Evolutionary conservation across 2,113 vertebrate species (phyloP).

Genomic region (Thunnus thynnus): DNA sequence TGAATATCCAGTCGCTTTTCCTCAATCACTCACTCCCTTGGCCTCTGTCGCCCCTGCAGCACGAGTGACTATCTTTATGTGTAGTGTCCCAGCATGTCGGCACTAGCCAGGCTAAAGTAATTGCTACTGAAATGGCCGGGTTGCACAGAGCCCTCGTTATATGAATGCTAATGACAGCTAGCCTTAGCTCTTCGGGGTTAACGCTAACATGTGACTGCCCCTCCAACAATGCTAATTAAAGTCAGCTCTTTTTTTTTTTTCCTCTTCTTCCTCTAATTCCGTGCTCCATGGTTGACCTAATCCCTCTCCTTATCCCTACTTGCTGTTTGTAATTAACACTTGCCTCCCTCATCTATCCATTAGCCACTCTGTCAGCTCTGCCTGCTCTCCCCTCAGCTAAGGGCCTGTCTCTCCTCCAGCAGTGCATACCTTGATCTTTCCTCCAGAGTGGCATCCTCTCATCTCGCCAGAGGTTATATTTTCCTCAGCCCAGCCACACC

Average conservation of each 20-base stretch:
- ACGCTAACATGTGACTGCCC: slow-evolving; percentile 64
- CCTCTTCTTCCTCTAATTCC: slow-evolving; percentile 71
- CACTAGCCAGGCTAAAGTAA: slow-evolving; percentile 71
- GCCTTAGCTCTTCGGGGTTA: slow-evolving; percentile 65
- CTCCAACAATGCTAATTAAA: slow-evolving; percentile 83
- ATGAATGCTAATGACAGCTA: slow-evolving; percentile 78
- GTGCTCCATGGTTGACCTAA: slow-evolving; percentile 81
- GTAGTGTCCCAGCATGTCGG: slow-evolving; percentile 70
- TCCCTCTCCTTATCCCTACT: slow-evolving; percentile 79
- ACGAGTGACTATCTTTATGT: slow-evolving; percentile 70
- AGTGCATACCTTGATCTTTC: slow-evolving; percentile 63
- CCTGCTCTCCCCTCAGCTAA: slow-evolving; percentile 50
- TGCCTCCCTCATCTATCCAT: slow-evolving; percentile 78
- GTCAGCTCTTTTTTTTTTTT: slow-evolving; percentile 40
- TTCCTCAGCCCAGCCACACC: slow-evolving; percentile 44
- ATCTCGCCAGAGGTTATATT: slow-evolving; percentile 60
- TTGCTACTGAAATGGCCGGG: slow-evolving; percentile 74
- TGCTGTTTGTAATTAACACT: slow-evolving; percentile 87
- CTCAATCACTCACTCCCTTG: slow-evolving; percentile 77
- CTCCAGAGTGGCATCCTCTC: slow-evolving; percentile 59
- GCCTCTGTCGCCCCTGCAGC: slow-evolving; percentile 68
- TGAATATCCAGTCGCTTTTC: slow-evolving; percentile 76
- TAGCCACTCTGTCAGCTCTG: slow-evolving; percentile 74
- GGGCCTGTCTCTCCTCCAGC: slow-evolving; percentile 45
- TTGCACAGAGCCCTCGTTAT: slow-evolving; percentile 61